A percentile compares a stretch with the other conserved stretches of the same genome.
Evolutionary conservation across 2,888 invertebrate species (phyloP).

Genomic region (Hermodice carunculata): DNA sequence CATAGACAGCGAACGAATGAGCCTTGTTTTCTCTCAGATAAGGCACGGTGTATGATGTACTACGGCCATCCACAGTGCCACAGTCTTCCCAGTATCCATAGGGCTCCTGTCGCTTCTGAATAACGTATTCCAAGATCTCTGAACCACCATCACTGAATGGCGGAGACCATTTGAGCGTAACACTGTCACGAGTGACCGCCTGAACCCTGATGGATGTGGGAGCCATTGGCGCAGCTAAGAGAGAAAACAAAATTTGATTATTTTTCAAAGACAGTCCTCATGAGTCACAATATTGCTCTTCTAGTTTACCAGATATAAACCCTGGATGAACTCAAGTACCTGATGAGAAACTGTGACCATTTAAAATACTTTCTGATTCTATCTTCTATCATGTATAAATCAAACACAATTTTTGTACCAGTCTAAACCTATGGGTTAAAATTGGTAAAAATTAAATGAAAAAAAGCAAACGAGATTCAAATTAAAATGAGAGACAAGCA

Average conservation of each 20-base stretch:
- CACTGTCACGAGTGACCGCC: slow-evolving; percentile 61
- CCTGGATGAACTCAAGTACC: no score
- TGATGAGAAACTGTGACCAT: no score
- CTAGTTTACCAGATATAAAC: no score
- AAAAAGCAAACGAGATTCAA: no score
- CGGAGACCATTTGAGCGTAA: slow-evolving; percentile 67
- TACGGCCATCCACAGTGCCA: slow-evolving; percentile 17
- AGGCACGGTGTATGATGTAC: slow-evolving; percentile 27
- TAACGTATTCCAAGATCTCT: slow-evolving; percentile 61
- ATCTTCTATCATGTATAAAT: no score
- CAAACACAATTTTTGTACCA: no score
- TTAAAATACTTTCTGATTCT: no score
- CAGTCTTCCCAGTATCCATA: slow-evolving; percentile 87
- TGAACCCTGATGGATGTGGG: slow-evolving; percentile 70
- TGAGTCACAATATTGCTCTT: no score
- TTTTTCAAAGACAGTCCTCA: no score
- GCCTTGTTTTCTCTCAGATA: slow-evolving; percentile 75
- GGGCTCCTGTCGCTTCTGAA: slow-evolving; percentile 49
- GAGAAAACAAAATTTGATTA: neutral
- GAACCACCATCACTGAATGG: slow-evolving; percentile 69
- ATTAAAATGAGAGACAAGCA: no score
- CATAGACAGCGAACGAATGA: slow-evolving; percentile 88
- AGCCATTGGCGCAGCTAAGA: slow-evolving; percentile 63
- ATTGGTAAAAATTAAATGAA: no score
- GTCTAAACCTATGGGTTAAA: no score